phyloP scores from a whole-genome alignment of 2,113 vertebrate genomes.

The Donacobius atricapilla region DNA sequence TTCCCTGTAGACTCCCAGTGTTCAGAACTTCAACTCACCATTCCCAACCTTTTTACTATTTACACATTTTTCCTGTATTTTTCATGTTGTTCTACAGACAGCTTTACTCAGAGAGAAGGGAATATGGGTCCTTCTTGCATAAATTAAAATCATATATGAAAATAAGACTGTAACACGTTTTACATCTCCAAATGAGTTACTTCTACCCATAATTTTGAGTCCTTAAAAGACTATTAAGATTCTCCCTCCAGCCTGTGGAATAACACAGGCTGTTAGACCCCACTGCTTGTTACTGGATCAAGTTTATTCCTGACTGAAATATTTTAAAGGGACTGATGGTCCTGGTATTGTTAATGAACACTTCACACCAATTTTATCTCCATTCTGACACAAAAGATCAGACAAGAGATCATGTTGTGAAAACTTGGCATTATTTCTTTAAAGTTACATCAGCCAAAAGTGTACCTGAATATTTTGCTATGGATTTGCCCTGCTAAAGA shows the following conservation, averaged over 20 bases:
- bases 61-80: not conserved
- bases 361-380: not conserved
- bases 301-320: not conserved
- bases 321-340: not conserved
- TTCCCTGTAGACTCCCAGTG: not conserved
- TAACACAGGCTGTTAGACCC: not conserved
- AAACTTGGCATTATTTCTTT: not conserved
- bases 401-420: not conserved
- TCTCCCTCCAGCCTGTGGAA: not conserved
- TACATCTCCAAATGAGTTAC: not conserved
- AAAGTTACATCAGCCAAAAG: not conserved
- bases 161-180: not conserved
- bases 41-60: not conserved
- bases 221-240: not conserved
- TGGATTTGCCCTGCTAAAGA: accelerated
- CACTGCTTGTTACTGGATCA: not conserved
- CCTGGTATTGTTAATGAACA: not conserved
- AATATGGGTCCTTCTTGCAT: not conserved
- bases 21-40: not conserved
- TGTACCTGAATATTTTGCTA: not conserved
- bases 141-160: not conserved
- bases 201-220: not conserved
- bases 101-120: not conserved
- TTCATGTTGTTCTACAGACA: not conserved
- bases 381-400: not conserved